Evolutionary conservation across 2,113 vertebrate species (phyloP), one percentile per base, ranked within the genome.

Genomic region (Silurus meridionalis): DNA sequence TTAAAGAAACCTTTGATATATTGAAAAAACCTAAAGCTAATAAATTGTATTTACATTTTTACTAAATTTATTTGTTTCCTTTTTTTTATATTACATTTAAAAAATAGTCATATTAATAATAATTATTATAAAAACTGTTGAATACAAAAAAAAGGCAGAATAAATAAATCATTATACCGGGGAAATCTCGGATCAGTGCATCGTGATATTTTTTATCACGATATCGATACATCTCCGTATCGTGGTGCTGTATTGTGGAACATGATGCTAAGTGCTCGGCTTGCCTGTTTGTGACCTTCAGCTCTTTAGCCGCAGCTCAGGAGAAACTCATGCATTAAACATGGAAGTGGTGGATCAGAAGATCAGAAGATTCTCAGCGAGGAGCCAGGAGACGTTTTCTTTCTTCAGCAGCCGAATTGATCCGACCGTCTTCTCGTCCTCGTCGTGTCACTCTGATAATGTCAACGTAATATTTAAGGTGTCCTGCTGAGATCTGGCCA

Each of bases 251-350:
- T 5, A 21, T 15, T 11, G 9, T 28, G n/a, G 52, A 75, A 64
- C 58, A 77, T 46, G 48, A 64, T 37, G n/a, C 74, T 85, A 64
- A 37, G 83, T 64, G 83, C 53, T 28, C 55, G 23, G 52, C 7
- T 6, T n/a, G 64, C 5, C n/a, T 67, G 78, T 60, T 55, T 37
- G 28, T 46, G 77, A 37, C 78, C 57, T 80, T 80, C 78, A 80
- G 78, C 25, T 80, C 25, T 4, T 80, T 83, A 64, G 83, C 84
- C 74, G 61, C 14, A 37, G 80, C 23, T 57, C 25, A 21, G 63
- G 60, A 83, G 80, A 21, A 87, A 83, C 13, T 82, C 80, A 80
- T 83, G 87, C 80, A 86, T 86, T 79, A 83, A 88, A 85, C 83
- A 88, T 86, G 60, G 23, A 28, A 1, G 25, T 60, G 11, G 55